Conservation (phyloP, 35 echinoderm and acorn worm genomes). For the Acanthaster planci region DNA sequence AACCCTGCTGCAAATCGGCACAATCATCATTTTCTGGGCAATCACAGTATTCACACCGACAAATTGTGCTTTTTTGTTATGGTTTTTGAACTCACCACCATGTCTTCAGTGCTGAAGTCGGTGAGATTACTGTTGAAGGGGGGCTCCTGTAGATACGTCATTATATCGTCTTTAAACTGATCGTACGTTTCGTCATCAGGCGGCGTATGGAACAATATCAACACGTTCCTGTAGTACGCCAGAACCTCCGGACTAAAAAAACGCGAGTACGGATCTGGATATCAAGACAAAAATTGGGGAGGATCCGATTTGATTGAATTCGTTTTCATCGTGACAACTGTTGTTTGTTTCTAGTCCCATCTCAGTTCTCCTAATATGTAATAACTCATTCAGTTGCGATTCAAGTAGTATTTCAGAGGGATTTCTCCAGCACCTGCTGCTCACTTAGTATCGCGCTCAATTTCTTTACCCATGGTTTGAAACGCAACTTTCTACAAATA, state of each 20-base stretch:
- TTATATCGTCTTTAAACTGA: slow-evolving; percentile 23
- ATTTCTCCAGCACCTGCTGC: too few relatives aligned
- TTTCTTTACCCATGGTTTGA: too few relatives aligned
- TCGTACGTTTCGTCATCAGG: slow-evolving; percentile 34
- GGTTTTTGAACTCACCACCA: neutral
- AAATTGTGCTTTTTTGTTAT: too few relatives aligned
- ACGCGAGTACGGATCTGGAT: slow-evolving; percentile 38
- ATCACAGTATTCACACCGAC: too few relatives aligned
- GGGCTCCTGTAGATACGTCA: slow-evolving; percentile 16
- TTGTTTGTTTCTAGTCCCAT: too few relatives aligned
- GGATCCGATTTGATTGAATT: neutral
- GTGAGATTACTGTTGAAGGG: slow-evolving; percentile 34
- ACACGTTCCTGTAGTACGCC: slow-evolving; percentile 34
- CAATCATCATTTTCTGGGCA: too few relatives aligned
- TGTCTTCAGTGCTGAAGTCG: neutral
- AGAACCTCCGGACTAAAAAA: slow-evolving; percentile 14
- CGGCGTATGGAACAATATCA: slow-evolving; percentile 56
- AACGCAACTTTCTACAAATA: too few relatives aligned
- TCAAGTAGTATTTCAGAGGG: too few relatives aligned
- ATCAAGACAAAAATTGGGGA: neutral
- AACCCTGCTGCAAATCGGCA: too few relatives aligned
- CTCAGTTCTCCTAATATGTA: too few relatives aligned
- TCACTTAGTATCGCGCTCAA: too few relatives aligned
- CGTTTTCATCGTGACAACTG: neutral
- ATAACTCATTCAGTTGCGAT: too few relatives aligned